Base-by-base conservation (phyloP, 2,888 invertebrate genomes). In the Alloscopus bannaensis region DNA sequence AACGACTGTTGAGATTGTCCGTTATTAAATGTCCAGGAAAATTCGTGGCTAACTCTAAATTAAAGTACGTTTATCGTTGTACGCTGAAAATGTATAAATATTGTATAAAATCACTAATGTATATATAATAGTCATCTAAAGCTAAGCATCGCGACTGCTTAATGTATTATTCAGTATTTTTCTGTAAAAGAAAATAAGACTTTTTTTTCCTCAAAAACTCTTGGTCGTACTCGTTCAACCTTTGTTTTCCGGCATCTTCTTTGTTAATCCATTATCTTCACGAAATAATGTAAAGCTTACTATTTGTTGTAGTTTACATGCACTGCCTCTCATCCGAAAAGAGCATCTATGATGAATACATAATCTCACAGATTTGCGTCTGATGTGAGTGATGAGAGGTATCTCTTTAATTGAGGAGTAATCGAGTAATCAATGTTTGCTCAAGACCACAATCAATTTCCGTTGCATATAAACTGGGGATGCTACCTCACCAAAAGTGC, bases 81-180 rank as follows among this genome's bases (percentile, higher is more conserved):
- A 29, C 26, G n/a, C n/a, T n/a, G n/a, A n/a, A 52, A 59, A 68
- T 24, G 45, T 71, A 50, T 60, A 71, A 20, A 69, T 40, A 45
- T 40, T 47, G 2, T 59, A 29, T 16, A 40, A 20, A 40, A 28
- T 24, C 16, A 62, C 18, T 24, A 40, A 40, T 62, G 28, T 29
- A 24, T 52, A 6, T 4, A 40, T 4, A 66, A 62, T 62, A 47
- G 29, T n/a, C n/a, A n/a, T n/a, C n/a, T n/a, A n/a, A n/a, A n/a
- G n/a, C n/a, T n/a, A n/a, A n/a, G n/a, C n/a, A 50, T 60, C 62
- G 36, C 22, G 71, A 71, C 62, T 71, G 71, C 62, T 71, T 26
- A 62, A 50, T 62, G 47, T 71, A 62, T 71, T 62, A 62, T 71
- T 62, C 60, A 18, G 71, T 71, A 62, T 71, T 71, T 70, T 62